A percentile compares a stretch with the other conserved stretches of the same genome.
phyloP scores from a whole-genome alignment of 2,888 invertebrate genomes.

The Andrena bucephala region DNA sequence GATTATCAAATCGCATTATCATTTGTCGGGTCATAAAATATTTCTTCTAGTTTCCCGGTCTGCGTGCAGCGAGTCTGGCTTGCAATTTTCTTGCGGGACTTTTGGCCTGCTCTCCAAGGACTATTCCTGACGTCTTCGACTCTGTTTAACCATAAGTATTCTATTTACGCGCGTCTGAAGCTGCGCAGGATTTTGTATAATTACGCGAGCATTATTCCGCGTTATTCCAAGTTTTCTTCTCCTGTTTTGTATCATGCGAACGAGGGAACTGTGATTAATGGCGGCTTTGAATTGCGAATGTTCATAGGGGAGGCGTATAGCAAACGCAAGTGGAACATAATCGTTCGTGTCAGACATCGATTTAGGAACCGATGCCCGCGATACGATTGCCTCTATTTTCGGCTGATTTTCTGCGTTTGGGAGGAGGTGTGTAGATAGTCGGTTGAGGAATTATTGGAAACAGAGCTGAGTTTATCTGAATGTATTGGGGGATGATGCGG shows the following conservation, averaged over 20 bases:
- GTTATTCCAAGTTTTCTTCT: slow-evolving; percentile 11
- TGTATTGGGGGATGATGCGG: too few relatives aligned
- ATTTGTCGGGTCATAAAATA: slow-evolving; percentile 8
- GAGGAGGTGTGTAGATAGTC: too few relatives aligned
- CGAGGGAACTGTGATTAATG: slow-evolving; percentile 11
- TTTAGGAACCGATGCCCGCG: background rate
- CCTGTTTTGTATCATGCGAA: slow-evolving; percentile 23
- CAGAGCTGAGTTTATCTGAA: background rate
- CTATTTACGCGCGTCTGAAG: slow-evolving; percentile 6
- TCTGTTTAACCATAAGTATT: background rate
- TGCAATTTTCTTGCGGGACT: slow-evolving; percentile 47
- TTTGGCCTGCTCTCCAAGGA: background rate
- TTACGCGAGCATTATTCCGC: slow-evolving; percentile 24
- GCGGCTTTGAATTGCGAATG: slow-evolving; percentile 1
- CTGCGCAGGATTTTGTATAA: background rate
- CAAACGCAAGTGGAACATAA: background rate
- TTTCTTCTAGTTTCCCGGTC: slow-evolving; percentile 15
- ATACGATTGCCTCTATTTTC: background rate
- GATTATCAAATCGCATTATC: slow-evolving; percentile 37
- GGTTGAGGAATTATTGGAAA: background rate
- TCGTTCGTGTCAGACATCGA: background rate
- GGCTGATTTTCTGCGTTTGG: too few relatives aligned
- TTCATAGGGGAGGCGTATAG: slow-evolving; percentile 14
- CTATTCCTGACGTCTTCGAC: background rate
- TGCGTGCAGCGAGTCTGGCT: slow-evolving; percentile 35